A percentile compares a stretch with the other conserved stretches of the same genome.
phyloP scores from a whole-genome alignment of 2,113 vertebrate genomes.

The Osmerus eperlanus region DNA sequence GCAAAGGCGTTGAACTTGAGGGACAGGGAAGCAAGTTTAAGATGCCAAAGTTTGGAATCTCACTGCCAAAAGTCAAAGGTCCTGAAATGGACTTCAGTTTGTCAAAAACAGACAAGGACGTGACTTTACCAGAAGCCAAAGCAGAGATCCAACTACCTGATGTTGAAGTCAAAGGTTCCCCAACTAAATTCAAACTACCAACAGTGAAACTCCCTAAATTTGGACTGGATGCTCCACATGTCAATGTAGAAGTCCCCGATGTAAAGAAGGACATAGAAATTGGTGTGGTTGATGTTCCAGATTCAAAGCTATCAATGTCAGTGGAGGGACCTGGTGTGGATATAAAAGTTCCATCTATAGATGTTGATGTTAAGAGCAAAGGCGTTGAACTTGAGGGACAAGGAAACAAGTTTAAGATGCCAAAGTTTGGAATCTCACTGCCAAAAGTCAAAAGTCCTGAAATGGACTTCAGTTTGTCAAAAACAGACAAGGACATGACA shows the following conservation, averaged over 20 bases:
- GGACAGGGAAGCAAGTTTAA: slow-evolving; percentile 29
- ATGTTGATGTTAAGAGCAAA: slow-evolving; percentile 15
- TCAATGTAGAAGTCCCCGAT: background rate
- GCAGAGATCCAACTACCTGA: background rate
- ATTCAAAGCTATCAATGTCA: slow-evolving; percentile 1
- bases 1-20: slow-evolving; percentile 16
- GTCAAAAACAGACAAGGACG: slow-evolving; percentile 14
- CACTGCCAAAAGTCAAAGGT: slow-evolving; percentile 20
- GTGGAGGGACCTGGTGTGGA: slow-evolving; percentile 7
- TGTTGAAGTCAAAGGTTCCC: background rate
- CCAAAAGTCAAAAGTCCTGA: slow-evolving; percentile 43
- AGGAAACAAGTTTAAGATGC: slow-evolving; percentile 11
- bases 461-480: background rate
- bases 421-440: slow-evolving; percentile 48
- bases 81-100: slow-evolving; percentile 12
- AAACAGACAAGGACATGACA: slow-evolving; percentile 37
- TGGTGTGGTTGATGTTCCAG: background rate
- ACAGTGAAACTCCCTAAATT: slow-evolving; percentile 37
- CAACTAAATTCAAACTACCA: slow-evolving; percentile 41
- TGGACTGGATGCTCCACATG: background rate
- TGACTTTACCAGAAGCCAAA: slow-evolving; percentile 11
- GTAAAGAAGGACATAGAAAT: background rate
- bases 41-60: slow-evolving; percentile 10
- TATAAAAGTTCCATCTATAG: background rate
- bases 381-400: slow-evolving; percentile 17